Conservation (phyloP, 2,797 vertebrate genomes). For the Bufotes viridis region DNA sequence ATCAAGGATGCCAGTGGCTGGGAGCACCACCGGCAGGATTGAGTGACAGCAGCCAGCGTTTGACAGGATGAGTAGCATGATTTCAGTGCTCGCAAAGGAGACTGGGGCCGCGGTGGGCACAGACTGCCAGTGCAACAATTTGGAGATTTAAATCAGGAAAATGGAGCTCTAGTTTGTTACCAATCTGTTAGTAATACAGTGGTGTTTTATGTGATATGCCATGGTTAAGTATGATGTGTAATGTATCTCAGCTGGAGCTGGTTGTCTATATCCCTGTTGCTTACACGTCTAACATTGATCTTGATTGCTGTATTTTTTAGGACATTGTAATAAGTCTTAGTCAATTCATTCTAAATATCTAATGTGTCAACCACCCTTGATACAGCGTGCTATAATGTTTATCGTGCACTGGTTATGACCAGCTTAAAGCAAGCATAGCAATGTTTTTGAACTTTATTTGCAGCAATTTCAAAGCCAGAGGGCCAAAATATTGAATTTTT, state of each 20-base stretch:
- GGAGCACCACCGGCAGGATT: too few species aligned
- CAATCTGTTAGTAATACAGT: not conserved
- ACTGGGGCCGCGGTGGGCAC: too few species aligned
- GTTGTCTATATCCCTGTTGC: not conserved
- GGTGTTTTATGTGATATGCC: not conserved
- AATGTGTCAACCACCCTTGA: not conserved
- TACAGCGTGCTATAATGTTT: not conserved
- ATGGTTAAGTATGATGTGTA: not conserved
- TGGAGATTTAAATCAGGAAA: too few species aligned
- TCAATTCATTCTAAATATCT: not conserved
- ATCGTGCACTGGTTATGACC: not conserved
- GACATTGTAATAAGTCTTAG: not conserved
- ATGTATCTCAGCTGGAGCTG: not conserved
- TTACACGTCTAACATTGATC: not conserved
- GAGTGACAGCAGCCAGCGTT: too few species aligned
- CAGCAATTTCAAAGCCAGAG: not conserved
- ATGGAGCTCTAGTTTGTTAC: too few species aligned
- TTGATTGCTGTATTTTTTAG: not conserved
- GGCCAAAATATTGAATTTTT: conserved; percentile 16
- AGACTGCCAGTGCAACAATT: too few species aligned
- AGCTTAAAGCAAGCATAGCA: not conserved
- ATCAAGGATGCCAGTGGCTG: too few species aligned
- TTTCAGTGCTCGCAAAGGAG: too few species aligned
- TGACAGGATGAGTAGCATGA: too few species aligned
- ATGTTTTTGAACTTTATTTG: not conserved